Base-by-base conservation (phyloP, 2,113 vertebrate genomes). In the Gallinago paraguaiae region DNA sequence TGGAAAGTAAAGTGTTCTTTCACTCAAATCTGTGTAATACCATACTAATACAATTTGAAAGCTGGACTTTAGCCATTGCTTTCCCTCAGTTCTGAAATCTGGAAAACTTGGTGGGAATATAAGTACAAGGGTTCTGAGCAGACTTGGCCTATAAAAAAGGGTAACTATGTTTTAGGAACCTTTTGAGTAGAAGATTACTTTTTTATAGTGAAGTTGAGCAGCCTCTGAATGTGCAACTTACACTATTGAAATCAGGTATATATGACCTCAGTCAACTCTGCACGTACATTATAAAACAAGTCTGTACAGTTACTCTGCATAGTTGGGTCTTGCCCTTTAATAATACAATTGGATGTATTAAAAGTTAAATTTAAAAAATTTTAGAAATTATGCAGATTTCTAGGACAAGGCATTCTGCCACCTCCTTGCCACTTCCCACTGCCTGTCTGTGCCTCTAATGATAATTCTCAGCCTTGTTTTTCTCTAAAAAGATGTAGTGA, bases 341-440 rank as follows among this genome's bases (percentile, higher is more conserved):
- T 89, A 84, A 53, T 87, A 63, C 37, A 82, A 72, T 53, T 79
- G 19, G 74, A 53, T 87, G 7, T 91, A 87, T 96, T 95, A 91
- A 85, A 91, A 85, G 53, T 79, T 94, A 95, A 91, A 76, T 95
- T 93, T n/a, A 5, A 84, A 96, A 82, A 76, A 71, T 93, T 93
- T n/a, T 4, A 82, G 94, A 82, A 76, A 79, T 74, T 67, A 92
- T 59, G 72, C 90, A 60, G 53, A 87, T 93, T 93, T 93, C 74
- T 93, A 74, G 93, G 93, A 96, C 88, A 72, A 86, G 86, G 81
- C 93, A 94, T 94, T 96, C 90, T 96, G 77, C 91, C 93, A 91
- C 83, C 90, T 95, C 80, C 57, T 96, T 96, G 79, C 86, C 88
- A 70, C 88, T 89, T 96, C 92, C 92, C 74, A 91, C 88, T 87